Percentiles rank a stretch among this genome's conserved stretches.
Evolutionary conservation across 2,888 invertebrate species (phyloP).

Genomic region (Ennomos quercinarius): DNA sequence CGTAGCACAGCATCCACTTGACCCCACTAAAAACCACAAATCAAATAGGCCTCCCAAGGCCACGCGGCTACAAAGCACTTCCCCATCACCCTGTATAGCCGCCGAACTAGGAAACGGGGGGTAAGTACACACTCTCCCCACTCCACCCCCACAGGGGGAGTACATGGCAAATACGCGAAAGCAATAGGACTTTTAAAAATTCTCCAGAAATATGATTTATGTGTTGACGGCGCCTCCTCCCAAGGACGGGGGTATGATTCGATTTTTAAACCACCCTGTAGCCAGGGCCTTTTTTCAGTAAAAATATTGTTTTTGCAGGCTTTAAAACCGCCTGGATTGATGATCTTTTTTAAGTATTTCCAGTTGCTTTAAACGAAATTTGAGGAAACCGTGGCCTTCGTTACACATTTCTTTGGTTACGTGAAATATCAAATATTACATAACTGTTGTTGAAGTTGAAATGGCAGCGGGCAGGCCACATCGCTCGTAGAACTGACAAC

Average conservation of each 20-base stretch:
- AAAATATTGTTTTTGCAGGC: constrained; percentile 56
- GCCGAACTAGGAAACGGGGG: constrained; percentile 84
- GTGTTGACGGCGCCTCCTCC: constrained; percentile 83
- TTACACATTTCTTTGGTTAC: no score
- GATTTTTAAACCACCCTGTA: constrained; percentile 83
- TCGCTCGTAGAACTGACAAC: no score
- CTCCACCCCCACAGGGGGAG: constrained; percentile 67
- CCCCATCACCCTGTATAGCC: constrained; percentile 57
- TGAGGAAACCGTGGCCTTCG: no score
- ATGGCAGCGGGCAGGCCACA: no score
- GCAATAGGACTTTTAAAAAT: constrained; percentile 86
- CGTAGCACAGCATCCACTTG: no score
- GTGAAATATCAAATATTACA: no score
- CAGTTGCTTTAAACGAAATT: constrained; percentile 1
- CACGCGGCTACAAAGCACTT: constrained; percentile 42
- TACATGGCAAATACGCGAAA: constrained; percentile 86
- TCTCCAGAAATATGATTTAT: constrained; percentile 86
- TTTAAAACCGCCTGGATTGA: constrained; percentile 43
- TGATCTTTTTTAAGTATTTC: constrained; percentile 27
- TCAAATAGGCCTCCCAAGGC: constrained; percentile 44
- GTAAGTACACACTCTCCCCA: constrained; percentile 80
- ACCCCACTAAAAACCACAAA: background rate
- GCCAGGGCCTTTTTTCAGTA: constrained; percentile 56
- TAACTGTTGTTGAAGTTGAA: no score
- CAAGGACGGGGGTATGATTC: constrained; percentile 84